Evolutionary conservation across 2,888 invertebrate species (phyloP), one percentile per base, ranked within the genome.

Genomic region (Eilema depressum): DNA sequence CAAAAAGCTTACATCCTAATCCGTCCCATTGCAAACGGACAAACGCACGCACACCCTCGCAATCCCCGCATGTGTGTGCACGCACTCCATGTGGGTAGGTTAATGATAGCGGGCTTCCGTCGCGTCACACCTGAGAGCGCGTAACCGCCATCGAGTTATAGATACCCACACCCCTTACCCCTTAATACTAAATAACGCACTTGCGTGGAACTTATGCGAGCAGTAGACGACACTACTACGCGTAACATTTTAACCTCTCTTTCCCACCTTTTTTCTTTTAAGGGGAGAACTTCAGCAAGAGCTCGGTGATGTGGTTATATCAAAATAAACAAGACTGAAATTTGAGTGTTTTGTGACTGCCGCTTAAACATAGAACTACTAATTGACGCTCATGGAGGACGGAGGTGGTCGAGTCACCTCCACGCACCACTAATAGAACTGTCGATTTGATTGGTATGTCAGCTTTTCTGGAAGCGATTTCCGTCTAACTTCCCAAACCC

Each of bases 71-170:
- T 87, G 86, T 89, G 86, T 82, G 85, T 85, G 79, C 81, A 89
- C 88, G 88, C 89, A 89, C 88, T 86, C 71, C 83, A 86, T 89
- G 90, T 94, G 95, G 95, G 95, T 92, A 91, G 91, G 92, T 89
- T 95, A 95, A 95, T 95, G 95, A 95, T 93, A 92, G 95, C 87
- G 90, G 86, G 95, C 91, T 95, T 95, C 95, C 95, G 95, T 85
- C 90, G 89, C 95, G 95, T 95, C 95, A 95, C 95, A 95, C 95
- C 95, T 95, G 95, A 95, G 94, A 89, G 94, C 91, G 76, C 88
- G 85, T 93, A 95, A 95, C 95, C 95, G 95, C 91, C 95, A 91
- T 90, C 92, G 92, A 90, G 91, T 89, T 91, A 92, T 92, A 90
- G 93, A 92, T 93, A 92, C 93, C 90, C 86, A 88, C 86, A 82